Evolutionary conservation across 2,888 invertebrate species (phyloP), one percentile per base, ranked within the genome.

Genomic region (Antheraea yamamai): DNA sequence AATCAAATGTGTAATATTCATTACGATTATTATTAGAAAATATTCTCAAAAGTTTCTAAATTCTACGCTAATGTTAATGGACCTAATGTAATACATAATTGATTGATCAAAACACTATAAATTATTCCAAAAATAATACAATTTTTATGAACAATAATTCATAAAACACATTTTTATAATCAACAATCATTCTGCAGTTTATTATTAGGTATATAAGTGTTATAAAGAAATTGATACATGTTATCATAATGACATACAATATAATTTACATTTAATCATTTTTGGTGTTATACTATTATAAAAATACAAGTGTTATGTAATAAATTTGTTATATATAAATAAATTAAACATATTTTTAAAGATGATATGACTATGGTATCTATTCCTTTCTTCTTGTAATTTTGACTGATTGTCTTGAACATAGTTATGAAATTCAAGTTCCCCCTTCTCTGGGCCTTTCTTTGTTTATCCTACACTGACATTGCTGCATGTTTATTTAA

Each of bases 401-500:
- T 66, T 4, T 66, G 14, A 30, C 12, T 1, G 14, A 66, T 66
- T 30, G 12, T 30, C 30, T 30, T 66, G 16, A 30, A 66, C 16
- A 66, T 30, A 66, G 26, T 66, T 30, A 66, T 16, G 20, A 70
- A 35, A 73, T 73, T 30, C 23, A 18, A 20, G 12, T 35, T 7
- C n/a, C n/a, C n/a, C n/a, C n/a, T n/a, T n/a, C 52, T 55, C 20
- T 1, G 58, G 23, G 58, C 12, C 55, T 23, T 26, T 26, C 18
- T 55, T 30, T 66, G 64, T 30, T 30, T 66, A 66, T 14, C 14
- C 26, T 16, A 66, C 26, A 52, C 26, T 52, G 51, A 52, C 26
- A 52, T 26, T 26, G 26, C 30, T 68, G 35, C 73, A 75, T 23
- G 70, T 76, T 71, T 76, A 64, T 77, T 75, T 74, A 23, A 74